Percentiles rank a stretch among this genome's conserved stretches.
phyloP scores from a whole-genome alignment of 2,888 invertebrate species.

The Folsomia manolachei region DNA sequence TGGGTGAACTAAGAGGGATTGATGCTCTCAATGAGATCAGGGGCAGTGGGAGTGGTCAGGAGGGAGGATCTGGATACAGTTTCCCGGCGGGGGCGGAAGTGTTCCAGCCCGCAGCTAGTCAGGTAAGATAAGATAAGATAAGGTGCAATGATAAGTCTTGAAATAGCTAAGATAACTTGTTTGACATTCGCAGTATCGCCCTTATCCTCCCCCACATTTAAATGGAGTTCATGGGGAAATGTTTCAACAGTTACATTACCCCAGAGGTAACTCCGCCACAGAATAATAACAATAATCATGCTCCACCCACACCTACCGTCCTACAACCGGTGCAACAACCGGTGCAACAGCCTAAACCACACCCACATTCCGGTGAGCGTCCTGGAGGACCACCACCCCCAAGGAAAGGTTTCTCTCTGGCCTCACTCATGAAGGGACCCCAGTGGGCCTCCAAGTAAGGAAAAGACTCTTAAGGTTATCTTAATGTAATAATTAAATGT shows the following conservation, averaged over 20 bases:
- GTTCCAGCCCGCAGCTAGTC: constrained; percentile 5
- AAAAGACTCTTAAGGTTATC: background rate
- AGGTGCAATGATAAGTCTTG: no score
- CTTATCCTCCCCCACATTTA: no score
- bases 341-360: background rate
- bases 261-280: no score
- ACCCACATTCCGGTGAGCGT: background rate
- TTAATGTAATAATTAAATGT: no score
- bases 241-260: no score
- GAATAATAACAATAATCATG: no score
- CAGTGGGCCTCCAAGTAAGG: background rate
- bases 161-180: no score
- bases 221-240: no score
- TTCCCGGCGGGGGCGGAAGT: background rate
- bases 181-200: no score
- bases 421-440: constrained; percentile 1
- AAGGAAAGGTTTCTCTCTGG: background rate
- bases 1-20: background rate
- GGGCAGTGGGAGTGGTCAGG: background rate
- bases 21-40: background rate
- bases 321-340: background rate
- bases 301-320: no score
- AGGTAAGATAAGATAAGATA: background rate
- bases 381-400: background rate
- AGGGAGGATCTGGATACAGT: background rate